These are phyloP conservation scores for Poeciliopsis gracilis DNA, from an alignment of 2,797 vertebrate species.

Conservation along the genomic window DNA sequence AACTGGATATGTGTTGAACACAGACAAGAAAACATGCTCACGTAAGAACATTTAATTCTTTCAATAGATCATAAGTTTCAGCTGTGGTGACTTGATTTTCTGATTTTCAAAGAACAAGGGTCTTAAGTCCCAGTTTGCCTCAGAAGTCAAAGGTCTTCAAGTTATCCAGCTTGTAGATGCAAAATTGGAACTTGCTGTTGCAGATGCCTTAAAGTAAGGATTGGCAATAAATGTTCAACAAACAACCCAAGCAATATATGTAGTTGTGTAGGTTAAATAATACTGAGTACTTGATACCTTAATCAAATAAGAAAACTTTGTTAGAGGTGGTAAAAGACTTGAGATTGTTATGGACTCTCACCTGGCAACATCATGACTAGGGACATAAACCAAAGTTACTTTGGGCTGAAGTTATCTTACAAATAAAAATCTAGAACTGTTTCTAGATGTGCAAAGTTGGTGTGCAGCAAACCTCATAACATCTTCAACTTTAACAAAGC, in stretches of 20 bases:
- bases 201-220: not conserved
- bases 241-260: not conserved
- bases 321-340: not conserved
- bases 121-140: not conserved
- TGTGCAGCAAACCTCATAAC: not conserved
- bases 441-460: not conserved
- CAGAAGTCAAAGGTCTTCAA: not conserved
- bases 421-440: not conserved
- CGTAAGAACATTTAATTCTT: constrained; percentile 70
- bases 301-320: no score
- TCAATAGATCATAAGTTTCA: not conserved
- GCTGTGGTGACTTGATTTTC: not conserved
- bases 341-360: not conserved
- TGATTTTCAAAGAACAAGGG: not conserved
- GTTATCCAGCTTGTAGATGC: not conserved
- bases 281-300: not conserved
- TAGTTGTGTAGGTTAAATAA: not conserved
- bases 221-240: not conserved
- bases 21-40: constrained; percentile 11
- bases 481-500: not conserved
- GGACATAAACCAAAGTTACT: not conserved
- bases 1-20: constrained; percentile 81
- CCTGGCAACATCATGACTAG: not conserved
- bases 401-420: not conserved
- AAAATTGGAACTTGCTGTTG: not conserved